phyloP scores from a whole-genome alignment of 92 coral and sea anemone species.

The Palythoa grandiflora region DNA sequence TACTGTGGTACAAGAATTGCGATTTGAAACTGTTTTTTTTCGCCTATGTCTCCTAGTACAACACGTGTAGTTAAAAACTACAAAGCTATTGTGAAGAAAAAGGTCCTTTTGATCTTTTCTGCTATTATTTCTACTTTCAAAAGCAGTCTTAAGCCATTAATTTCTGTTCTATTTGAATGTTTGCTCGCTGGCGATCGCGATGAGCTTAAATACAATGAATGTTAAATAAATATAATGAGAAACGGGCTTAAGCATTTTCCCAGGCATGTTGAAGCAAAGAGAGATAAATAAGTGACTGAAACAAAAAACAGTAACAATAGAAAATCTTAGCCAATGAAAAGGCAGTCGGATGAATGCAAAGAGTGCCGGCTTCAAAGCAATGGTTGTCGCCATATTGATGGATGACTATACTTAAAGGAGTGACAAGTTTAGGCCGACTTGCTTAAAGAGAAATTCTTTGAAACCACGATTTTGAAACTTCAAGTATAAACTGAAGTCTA shows the following conservation, averaged over 20 bases:
- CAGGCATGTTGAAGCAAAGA: background rate
- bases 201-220: background rate
- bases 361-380: background rate
- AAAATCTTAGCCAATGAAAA: background rate
- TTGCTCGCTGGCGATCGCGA: background rate
- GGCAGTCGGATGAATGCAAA: background rate
- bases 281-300: background rate
- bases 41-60: constrained; percentile 77
- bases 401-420: background rate
- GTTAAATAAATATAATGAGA: background rate
- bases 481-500: too few species aligned
- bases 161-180: constrained; percentile 20
- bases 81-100: constrained; percentile 68
- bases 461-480: too few species aligned
- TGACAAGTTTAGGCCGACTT: background rate
- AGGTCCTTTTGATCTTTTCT: constrained; percentile 13
- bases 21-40: background rate
- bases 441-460: background rate
- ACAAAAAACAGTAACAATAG: background rate
- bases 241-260: background rate
- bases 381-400: background rate
- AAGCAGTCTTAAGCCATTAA: constrained; percentile 6
- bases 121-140: constrained; percentile 16
- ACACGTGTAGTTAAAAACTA: constrained; percentile 84
- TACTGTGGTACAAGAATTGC: background rate